Conservation (phyloP, 2,113 vertebrate species). For the Tyrannus savana region DNA sequence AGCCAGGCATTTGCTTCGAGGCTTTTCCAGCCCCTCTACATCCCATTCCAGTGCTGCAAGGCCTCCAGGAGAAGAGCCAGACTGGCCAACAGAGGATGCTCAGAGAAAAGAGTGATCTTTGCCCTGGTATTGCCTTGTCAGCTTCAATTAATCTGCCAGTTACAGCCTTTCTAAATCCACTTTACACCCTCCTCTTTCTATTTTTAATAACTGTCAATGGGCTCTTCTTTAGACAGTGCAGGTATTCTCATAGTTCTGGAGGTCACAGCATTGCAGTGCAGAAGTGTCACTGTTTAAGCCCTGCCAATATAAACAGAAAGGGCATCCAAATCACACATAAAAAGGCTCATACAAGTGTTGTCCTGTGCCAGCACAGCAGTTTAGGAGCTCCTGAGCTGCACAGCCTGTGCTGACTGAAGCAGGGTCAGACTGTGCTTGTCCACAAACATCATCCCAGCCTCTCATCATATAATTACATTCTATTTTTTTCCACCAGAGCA, state of each 20-base stretch:
- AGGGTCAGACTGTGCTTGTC: background rate
- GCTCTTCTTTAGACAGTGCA: background rate
- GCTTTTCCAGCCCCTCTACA: background rate
- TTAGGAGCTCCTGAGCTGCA: background rate
- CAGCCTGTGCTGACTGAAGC: background rate
- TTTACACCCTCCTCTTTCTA: background rate
- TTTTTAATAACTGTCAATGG: background rate
- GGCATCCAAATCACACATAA: background rate
- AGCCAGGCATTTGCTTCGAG: background rate
- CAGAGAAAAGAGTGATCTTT: background rate
- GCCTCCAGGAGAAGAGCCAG: background rate
- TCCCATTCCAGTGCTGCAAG: background rate
- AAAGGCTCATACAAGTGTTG: background rate
- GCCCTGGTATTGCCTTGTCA: background rate
- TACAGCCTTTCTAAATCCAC: background rate
- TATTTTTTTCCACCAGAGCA: background rate
- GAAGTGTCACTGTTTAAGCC: background rate
- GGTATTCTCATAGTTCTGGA: background rate
- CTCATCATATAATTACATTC: background rate
- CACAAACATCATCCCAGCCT: background rate
- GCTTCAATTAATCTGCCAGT: background rate
- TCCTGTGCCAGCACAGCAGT: background rate
- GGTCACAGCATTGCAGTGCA: background rate
- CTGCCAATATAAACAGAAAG: background rate
- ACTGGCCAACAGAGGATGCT: background rate